Evolutionary conservation across 2,797 vertebrate species (phyloP).

Genomic region (Hirundo rustica): DNA sequence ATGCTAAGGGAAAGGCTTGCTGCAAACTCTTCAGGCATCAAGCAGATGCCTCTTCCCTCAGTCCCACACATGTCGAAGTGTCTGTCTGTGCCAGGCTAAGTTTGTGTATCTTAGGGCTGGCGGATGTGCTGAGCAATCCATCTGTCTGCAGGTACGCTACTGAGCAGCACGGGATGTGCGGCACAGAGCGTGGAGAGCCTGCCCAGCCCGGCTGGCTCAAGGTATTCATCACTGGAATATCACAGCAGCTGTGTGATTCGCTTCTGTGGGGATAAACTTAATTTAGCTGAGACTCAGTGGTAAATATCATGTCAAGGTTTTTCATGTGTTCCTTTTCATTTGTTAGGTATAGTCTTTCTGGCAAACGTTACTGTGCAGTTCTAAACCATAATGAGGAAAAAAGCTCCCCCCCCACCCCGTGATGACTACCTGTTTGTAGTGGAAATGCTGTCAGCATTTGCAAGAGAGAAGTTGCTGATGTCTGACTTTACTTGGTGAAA

Average conservation of each 20-base stretch:
- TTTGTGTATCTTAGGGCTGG: not conserved
- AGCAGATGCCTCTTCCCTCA: not conserved
- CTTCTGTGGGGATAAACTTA: not conserved
- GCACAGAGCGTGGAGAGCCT: not conserved
- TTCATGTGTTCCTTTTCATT: not conserved
- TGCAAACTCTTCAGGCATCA: not conserved
- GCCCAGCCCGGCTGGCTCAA: not conserved
- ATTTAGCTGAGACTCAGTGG: not conserved
- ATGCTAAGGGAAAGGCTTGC: not conserved
- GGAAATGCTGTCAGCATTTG: not conserved
- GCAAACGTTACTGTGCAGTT: not conserved
- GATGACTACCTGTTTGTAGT: not conserved
- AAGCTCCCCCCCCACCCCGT: rapidly evolving
- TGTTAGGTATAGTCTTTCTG: not conserved
- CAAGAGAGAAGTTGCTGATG: not conserved
- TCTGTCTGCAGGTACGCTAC: not conserved
- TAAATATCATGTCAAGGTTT: not conserved
- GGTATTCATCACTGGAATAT: not conserved
- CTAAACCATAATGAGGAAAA: not conserved
- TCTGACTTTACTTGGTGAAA: not conserved
- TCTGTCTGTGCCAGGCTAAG: not conserved
- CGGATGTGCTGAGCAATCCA: not conserved
- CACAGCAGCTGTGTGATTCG: not conserved
- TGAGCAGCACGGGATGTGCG: not conserved
- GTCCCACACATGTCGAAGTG: not conserved